A percentile compares a stretch with the other conserved stretches of the same genome.
Evolutionary conservation across 1,140 invertebrate species (phyloP).

Genomic region (Drosophila pachea): DNA sequence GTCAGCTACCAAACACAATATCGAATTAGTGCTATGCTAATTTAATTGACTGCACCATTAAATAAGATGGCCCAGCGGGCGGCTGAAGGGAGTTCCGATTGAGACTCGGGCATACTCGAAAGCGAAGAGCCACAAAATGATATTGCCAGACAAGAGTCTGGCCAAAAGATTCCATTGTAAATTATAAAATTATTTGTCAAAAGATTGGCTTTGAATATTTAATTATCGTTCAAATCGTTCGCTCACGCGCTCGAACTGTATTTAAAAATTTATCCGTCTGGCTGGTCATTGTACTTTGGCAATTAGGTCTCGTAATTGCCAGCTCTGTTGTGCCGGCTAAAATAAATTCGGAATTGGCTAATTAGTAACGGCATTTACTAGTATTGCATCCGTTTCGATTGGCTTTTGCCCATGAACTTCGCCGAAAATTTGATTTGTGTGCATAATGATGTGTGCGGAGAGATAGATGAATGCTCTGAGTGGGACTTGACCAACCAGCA

Average conservation of each 20-base stretch:
- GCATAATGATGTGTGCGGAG: slow-evolving; percentile 7
- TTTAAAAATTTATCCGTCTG: not conserved
- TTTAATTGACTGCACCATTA: not conserved
- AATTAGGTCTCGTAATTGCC: slow-evolving; percentile 57
- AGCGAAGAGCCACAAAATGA: too few relatives aligned
- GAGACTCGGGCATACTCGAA: too few relatives aligned
- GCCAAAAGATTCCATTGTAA: too few relatives aligned
- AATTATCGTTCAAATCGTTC: not conserved
- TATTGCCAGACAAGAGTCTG: too few relatives aligned
- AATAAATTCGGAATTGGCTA: slow-evolving; percentile 68
- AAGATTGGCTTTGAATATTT: too few relatives aligned
- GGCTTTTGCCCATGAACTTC: slow-evolving; percentile 9
- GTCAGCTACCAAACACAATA: slow-evolving; percentile 6
- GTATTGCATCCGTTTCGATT: slow-evolving; percentile 33
- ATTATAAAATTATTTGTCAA: too few relatives aligned
- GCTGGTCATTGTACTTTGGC: slow-evolving; percentile 20
- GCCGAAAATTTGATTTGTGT: slow-evolving; percentile 22
- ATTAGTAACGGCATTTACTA: slow-evolving; percentile 49
- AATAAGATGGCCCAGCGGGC: not conserved
- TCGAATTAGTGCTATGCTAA: slow-evolving; percentile 11
- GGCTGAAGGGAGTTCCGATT: too few relatives aligned
- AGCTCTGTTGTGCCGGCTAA: slow-evolving; percentile 30
- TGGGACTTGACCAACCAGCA: not conserved
- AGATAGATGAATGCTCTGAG: not conserved
- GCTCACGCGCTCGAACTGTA: not conserved